phyloP scores from a whole-genome alignment of 1,140 invertebrate species.

The Thaumetopoea pityocampa region DNA sequence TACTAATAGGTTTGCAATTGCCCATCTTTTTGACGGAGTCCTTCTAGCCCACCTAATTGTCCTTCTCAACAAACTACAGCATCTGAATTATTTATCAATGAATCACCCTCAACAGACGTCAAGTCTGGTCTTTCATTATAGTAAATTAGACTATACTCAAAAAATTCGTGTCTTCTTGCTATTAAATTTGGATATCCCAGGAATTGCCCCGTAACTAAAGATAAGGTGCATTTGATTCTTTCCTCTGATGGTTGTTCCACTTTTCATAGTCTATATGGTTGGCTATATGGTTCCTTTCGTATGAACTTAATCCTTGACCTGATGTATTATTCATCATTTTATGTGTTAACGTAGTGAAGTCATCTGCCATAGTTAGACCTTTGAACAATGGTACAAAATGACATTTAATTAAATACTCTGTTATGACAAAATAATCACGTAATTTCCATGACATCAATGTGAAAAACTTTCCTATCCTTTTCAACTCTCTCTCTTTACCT shows the following conservation, averaged over 20 bases:
- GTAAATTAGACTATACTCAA: background rate
- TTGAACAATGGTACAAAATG: too few species aligned
- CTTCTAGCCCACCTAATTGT: background rate
- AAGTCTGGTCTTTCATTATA: background rate
- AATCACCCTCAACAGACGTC: background rate
- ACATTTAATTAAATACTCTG: too few species aligned
- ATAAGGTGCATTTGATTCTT: background rate
- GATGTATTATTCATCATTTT: too few species aligned
- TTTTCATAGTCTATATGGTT: background rate
- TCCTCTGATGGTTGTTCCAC: conserved; percentile 1
- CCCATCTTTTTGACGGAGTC: background rate
- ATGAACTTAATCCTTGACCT: too few species aligned
- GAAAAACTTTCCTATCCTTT: too few species aligned
- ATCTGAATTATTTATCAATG: background rate
- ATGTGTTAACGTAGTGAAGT: too few species aligned
- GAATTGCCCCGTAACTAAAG: background rate
- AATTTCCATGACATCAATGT: too few species aligned
- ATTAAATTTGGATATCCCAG: background rate
- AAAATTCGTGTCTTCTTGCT: background rate
- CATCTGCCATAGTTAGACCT: too few species aligned
- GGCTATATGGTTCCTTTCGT: too few species aligned
- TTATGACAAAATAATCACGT: too few species aligned
- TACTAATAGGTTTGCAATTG: background rate
- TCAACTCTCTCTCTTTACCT: too few species aligned
- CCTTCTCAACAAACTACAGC: background rate